Evolutionary conservation across 1,140 invertebrate species (phyloP).

Genomic region (Teleogryllus occipitalis): DNA sequence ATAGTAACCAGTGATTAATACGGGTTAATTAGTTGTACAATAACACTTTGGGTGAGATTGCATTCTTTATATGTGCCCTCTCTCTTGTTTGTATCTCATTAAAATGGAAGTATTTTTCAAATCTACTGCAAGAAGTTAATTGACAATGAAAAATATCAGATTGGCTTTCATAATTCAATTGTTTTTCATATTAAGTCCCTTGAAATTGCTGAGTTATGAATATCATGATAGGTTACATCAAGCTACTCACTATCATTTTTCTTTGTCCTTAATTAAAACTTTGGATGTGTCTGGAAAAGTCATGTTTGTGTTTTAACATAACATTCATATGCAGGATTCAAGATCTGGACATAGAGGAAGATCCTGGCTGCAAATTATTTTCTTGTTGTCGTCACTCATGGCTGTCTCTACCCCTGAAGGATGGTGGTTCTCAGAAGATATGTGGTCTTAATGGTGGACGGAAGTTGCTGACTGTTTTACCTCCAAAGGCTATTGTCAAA

Average conservation of each 20-base stretch:
- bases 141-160: background rate
- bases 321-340: constrained; percentile 15
- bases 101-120: background rate
- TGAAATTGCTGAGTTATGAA: background rate
- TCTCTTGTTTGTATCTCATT: background rate
- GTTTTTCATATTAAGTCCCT: background rate
- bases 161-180: too few relatives aligned
- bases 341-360: constrained; percentile 20
- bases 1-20: too few relatives aligned
- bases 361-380: background rate
- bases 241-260: background rate
- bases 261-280: background rate
- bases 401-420: constrained; percentile 18
- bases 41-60: too few relatives aligned
- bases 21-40: too few relatives aligned
- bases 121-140: background rate
- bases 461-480: background rate
- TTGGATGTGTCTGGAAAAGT: too few relatives aligned
- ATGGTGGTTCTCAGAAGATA: constrained; percentile 9
- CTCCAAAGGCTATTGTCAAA: constrained; percentile 14
- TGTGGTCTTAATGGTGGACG: constrained; percentile 10
- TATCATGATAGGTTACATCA: background rate
- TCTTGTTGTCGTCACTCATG: constrained; percentile 18
- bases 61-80: too few relatives aligned
- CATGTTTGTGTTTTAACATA: background rate